Percentiles rank a stretch among this genome's conserved stretches.
Evolutionary conservation across 2,113 vertebrate species (phyloP).

Genomic region (Ceyx margarethae): DNA sequence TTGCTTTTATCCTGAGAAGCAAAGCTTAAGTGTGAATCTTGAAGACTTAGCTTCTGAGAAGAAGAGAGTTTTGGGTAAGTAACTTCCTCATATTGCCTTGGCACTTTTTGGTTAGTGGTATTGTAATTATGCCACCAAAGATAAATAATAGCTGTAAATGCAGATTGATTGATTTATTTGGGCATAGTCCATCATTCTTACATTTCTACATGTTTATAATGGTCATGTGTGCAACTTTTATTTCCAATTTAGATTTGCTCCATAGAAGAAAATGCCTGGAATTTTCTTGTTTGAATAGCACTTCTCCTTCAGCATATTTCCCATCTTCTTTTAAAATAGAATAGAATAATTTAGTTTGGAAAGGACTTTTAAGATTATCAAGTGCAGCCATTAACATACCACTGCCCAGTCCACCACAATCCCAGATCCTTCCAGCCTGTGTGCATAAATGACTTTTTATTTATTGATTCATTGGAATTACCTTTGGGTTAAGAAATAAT

Average conservation of each 20-base stretch:
- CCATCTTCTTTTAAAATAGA: not conserved
- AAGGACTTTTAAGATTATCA: not conserved
- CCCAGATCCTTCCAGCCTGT: not conserved
- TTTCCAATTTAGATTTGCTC: not conserved
- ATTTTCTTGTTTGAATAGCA: not conserved
- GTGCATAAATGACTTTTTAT: not conserved
- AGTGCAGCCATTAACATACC: not conserved
- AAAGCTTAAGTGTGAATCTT: slow-evolving; percentile 26
- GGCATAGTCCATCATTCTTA: not conserved
- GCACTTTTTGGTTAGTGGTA: not conserved
- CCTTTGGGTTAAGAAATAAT: not conserved
- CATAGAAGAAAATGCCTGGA: not conserved
- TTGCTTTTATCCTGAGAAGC: slow-evolving; percentile 28
- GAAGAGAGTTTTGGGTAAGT: slow-evolving; percentile 8
- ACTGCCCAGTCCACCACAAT: not conserved
- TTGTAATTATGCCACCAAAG: not conserved
- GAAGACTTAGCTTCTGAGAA: slow-evolving; percentile 1
- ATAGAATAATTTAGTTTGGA: not conserved
- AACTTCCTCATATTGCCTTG: not conserved
- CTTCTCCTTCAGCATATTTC: not conserved
- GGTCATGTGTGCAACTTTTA: not conserved
- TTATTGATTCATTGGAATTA: not conserved
- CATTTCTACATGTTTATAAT: not conserved
- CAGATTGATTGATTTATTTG: not conserved
- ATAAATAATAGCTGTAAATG: not conserved